These are phyloP conservation scores for Xenotilapia longispinis DNA, from an alignment of 2,113 vertebrate species.

Conservation along the genomic window DNA sequence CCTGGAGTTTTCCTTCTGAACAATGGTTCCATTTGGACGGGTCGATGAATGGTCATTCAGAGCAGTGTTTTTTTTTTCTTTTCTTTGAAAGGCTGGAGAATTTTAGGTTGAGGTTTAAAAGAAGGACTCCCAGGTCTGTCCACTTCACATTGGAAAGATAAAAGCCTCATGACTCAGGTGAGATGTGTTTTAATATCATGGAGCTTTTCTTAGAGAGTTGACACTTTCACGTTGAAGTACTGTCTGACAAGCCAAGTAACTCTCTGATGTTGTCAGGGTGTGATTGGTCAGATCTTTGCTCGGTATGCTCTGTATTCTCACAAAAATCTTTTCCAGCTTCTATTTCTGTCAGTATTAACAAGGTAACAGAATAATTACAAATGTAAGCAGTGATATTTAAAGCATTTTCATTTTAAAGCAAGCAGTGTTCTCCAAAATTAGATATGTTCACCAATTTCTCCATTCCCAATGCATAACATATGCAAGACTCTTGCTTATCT, in stretches of 20 bases:
- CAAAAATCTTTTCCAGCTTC: neutral
- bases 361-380: neutral
- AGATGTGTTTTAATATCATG: neutral
- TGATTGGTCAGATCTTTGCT: constrained; percentile 1
- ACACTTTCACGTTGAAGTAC: neutral
- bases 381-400: neutral
- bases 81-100: neutral
- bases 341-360: constrained; percentile 7
- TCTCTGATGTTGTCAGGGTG: neutral
- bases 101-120: neutral
- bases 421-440: neutral
- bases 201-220: neutral
- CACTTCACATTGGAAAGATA: neutral
- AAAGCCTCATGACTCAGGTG: constrained; percentile 8
- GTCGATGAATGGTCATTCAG: constrained; percentile 19
- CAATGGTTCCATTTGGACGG: constrained; percentile 41
- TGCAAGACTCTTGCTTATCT: neutral
- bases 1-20: neutral
- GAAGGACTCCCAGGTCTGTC: neutral
- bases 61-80: neutral
- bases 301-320: neutral
- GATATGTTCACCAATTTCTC: neutral
- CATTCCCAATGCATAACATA: neutral
- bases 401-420: neutral
- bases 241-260: neutral